Percentiles rank a stretch among this genome's conserved stretches.
Conservation (phyloP, 2,888 invertebrate genomes). For the Mesoligia furuncula region DNA sequence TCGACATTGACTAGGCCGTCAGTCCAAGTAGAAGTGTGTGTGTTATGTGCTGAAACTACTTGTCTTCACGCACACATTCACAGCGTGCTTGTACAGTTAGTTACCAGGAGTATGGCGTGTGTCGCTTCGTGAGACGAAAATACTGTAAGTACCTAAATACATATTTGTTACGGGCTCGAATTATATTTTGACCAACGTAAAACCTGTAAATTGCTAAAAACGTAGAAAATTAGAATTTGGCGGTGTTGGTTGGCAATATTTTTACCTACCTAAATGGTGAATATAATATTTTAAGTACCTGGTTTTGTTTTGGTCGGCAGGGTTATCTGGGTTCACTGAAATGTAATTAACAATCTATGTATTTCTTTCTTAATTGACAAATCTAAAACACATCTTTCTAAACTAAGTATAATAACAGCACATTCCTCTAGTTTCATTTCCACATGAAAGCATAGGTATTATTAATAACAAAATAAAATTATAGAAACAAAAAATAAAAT, state of each 20-base stretch:
- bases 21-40: no score
- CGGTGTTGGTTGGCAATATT: neutral
- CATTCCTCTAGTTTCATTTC: neutral
- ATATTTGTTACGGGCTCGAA: neutral
- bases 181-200: neutral
- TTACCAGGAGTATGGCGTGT: neutral
- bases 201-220: neutral
- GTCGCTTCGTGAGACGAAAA: neutral
- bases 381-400: neutral
- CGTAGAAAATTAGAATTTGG: neutral
- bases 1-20: neutral
- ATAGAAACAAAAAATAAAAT: conserved; percentile 68
- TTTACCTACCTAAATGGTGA: neutral
- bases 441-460: neutral
- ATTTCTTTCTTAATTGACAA: neutral
- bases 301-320: neutral
- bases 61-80: neutral
- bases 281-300: conserved; percentile 16
- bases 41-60: neutral
- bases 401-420: neutral
- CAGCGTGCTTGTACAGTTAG: neutral
- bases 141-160: neutral
- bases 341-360: conserved; percentile 12
- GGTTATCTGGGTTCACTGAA: conserved; percentile 40
- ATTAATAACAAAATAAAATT: conserved; percentile 41